These are phyloP conservation scores for Eurystomus glaucurus DNA, from an alignment of 2,797 vertebrate species.

Conservation along the genomic window DNA sequence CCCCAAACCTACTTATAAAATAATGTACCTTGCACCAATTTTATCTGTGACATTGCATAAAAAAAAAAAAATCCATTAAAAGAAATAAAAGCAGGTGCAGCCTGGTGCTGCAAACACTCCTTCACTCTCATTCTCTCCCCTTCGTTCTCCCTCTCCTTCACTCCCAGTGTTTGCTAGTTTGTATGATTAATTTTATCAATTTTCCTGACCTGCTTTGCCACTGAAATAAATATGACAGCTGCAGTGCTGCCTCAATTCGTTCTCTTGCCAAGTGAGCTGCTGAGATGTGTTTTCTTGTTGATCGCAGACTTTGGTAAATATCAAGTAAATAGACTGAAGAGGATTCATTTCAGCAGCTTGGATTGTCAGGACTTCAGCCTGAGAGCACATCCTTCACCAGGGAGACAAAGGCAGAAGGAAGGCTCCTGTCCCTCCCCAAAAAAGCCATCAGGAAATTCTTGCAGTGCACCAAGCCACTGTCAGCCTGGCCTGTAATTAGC, in stretches of 20 bases:
- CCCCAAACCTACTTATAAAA: conserved; percentile 70
- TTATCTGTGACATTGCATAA: conserved; percentile 70
- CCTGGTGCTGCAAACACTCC: conserved; percentile 73
- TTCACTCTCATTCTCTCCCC: conserved; percentile 74
- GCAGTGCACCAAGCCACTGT: neutral
- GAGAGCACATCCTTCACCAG: conserved; percentile 23
- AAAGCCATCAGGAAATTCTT: conserved; percentile 54
- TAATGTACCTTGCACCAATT: conserved; percentile 62
- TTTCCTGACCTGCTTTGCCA: conserved; percentile 87
- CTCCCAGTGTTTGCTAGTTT: conserved; percentile 83
- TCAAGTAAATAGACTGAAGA: conserved; percentile 81
- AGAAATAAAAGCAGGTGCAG: conserved; percentile 82
- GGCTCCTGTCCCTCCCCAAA: conserved; percentile 48
- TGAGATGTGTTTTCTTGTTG: conserved; percentile 83
- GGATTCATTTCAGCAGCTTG: conserved; percentile 77
- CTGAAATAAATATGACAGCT: conserved; percentile 87
- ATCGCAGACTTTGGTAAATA: conserved; percentile 82
- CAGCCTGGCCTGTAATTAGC: neutral
- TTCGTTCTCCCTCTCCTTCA: conserved; percentile 71
- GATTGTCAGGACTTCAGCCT: conserved; percentile 74
- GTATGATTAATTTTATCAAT: conserved; percentile 88
- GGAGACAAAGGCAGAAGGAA: conserved; percentile 47
- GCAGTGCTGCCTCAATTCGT: conserved; percentile 81
- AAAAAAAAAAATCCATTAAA: conserved; percentile 78
- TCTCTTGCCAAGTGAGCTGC: conserved; percentile 83